phyloP scores from a whole-genome alignment of 1,140 invertebrate species.

The Drosophila trapezifrons region DNA sequence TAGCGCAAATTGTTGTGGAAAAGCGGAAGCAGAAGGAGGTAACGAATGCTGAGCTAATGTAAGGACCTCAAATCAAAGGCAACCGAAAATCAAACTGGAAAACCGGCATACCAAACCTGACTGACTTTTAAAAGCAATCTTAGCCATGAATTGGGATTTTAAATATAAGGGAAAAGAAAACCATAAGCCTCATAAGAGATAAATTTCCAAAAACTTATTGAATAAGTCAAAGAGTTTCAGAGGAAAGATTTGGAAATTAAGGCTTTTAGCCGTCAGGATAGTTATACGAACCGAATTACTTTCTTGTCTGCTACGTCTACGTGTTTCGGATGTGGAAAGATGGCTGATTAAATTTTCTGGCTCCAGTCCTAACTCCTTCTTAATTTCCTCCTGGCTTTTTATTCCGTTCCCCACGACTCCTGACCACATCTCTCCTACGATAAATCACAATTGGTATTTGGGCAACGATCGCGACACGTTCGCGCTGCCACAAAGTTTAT shows the following conservation, averaged over 20 bases:
- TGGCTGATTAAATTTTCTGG: constrained; percentile 42
- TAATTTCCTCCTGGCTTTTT: constrained; percentile 1
- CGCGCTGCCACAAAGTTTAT: constrained; percentile 71
- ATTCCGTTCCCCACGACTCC: constrained; percentile 2
- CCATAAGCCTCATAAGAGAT: no score
- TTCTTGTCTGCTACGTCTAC: constrained; percentile 3
- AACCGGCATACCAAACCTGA: neutral
- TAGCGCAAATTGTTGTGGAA: constrained; percentile 74
- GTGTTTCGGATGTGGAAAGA: constrained; percentile 24
- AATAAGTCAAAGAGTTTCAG: neutral
- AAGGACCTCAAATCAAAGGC: constrained; percentile 37
- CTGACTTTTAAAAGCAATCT: constrained; percentile 18
- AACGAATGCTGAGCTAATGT: constrained; percentile 15
- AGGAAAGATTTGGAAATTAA: neutral
- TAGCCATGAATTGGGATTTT: constrained; percentile 12
- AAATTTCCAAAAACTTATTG: neutral
- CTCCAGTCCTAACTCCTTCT: neutral
- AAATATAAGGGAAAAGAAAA: no score
- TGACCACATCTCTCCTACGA: constrained; percentile 23
- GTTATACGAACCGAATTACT: constrained; percentile 2
- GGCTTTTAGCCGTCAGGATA: neutral
- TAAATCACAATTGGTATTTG: constrained; percentile 67
- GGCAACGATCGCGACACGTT: constrained; percentile 72
- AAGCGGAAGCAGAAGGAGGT: constrained; percentile 33
- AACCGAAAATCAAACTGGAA: constrained; percentile 14